Conservation (phyloP, 2,888 invertebrate genomes). For the Aproaerema taeniolella region DNA sequence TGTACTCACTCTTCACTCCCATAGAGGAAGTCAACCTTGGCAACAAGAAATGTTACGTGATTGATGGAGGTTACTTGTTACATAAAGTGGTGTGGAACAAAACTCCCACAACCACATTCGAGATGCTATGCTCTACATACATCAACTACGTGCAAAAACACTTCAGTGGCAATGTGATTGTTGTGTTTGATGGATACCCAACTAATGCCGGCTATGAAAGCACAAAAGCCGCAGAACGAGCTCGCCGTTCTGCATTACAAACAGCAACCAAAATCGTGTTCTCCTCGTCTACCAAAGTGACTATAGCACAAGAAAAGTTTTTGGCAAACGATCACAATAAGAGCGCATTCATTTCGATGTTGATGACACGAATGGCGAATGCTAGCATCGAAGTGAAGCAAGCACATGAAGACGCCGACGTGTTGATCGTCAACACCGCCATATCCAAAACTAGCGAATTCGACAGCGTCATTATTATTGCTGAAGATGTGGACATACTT, state of each 20-base stretch:
- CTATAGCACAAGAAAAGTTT: slow-evolving; percentile 7
- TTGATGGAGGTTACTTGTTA: neutral
- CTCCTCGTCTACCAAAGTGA: neutral
- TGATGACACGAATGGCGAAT: too few species aligned
- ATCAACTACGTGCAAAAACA: neutral
- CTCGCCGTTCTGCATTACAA: neutral
- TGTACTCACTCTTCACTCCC: neutral
- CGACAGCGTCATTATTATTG: too few species aligned
- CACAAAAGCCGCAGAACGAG: neutral
- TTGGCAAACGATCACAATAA: slow-evolving; percentile 19
- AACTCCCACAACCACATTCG: too few species aligned
- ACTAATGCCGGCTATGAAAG: neutral
- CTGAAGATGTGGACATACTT: too few species aligned
- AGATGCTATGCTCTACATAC: neutral
- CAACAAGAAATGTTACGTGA: too few species aligned
- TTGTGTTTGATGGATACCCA: slow-evolving; percentile 1
- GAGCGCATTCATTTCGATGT: slow-evolving; percentile 15
- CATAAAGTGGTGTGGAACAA: neutral
- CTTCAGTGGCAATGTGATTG: neutral
- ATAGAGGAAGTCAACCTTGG: too few species aligned
- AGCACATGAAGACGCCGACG: too few species aligned
- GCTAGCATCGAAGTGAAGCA: too few species aligned
- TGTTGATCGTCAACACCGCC: too few species aligned
- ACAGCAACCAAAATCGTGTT: neutral
- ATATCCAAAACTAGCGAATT: too few species aligned